Base-by-base conservation (phyloP, 2,113 vertebrate genomes). In the Phalacrocorax carbo region DNA sequence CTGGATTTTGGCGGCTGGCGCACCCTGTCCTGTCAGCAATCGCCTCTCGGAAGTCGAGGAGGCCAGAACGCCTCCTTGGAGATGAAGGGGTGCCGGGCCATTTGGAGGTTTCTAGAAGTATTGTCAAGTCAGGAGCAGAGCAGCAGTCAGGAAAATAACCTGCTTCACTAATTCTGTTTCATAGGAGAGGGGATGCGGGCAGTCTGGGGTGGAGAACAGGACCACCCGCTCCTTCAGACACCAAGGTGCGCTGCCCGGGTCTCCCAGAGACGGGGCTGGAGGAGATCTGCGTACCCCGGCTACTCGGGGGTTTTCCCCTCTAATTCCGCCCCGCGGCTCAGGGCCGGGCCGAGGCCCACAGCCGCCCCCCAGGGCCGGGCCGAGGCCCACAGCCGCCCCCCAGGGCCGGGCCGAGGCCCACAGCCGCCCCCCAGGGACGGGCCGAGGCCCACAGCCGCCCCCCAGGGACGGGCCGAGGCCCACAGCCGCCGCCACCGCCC, bases 221-320 rank as follows among this genome's bases (percentile, higher is more conserved):
- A 17, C 22, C 4, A 17, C 1, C 11, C 1, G 7, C 60, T 65
- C 29, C 52, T 2, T 13, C 15, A 15, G 23, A 17, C 10, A 11
- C 4, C 1, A 0, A 5, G 2, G 1, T 2, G 15, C 0, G 1
- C 61, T 34, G 51, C 46, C 27, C 1, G 0, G 6, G 2, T 25
- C 26, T 11, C 54, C 40, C 38, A 3, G 48, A 3, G 17, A 0
- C 27, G 4, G 46, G 21, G 30, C n/a, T 1, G 8, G 11, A 51
- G 27, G 40, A 5, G 42, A 18, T 1, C 61, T 46, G 46, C 6
- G 9, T 30, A 10, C 4, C 34, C 19, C 20, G 19, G 23, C 11
- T 3, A 4, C 1, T 2, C 6, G 4, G 32, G 5, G 25, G 4
- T 1, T 22, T 29, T 34, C 10, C 34, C 8, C 34, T 27, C 42